Conservation (phyloP, 2,888 invertebrate genomes). For the Mactromeris polynyma region DNA sequence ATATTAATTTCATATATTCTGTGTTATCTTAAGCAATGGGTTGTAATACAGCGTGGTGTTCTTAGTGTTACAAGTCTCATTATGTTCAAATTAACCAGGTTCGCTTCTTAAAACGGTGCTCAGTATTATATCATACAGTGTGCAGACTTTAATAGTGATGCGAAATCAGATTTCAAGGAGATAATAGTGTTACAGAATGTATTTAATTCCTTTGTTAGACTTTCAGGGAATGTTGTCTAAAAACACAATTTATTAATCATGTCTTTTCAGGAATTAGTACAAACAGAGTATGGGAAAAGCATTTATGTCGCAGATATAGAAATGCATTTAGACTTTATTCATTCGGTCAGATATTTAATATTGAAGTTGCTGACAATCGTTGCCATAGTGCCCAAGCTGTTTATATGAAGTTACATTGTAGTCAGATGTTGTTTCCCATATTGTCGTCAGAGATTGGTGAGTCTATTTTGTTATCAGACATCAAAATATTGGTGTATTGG, state of each 20-base stretch:
- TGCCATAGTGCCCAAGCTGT: neutral
- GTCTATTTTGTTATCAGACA: neutral
- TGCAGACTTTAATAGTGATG: no score
- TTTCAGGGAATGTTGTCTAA: no score
- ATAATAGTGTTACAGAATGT: no score
- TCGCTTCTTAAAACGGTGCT: no score
- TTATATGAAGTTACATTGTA: conserved; percentile 10
- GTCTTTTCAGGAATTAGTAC: neutral
- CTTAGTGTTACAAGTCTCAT: no score
- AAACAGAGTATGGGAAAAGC: neutral
- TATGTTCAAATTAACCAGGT: no score
- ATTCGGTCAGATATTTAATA: neutral
- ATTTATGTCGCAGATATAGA: neutral
- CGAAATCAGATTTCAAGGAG: no score
- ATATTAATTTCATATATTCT: no score
- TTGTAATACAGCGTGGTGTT: no score
- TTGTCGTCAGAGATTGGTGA: neutral
- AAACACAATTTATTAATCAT: neutral
- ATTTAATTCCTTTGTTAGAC: no score
- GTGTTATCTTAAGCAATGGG: no score
- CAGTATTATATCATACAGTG: no score
- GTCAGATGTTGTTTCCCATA: conserved; percentile 11
- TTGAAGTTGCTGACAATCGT: neutral
- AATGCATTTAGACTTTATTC: neutral
- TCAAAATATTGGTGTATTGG: neutral